phyloP scores from a whole-genome alignment of 1,140 invertebrate species.

The Sarcophaga bullata region DNA sequence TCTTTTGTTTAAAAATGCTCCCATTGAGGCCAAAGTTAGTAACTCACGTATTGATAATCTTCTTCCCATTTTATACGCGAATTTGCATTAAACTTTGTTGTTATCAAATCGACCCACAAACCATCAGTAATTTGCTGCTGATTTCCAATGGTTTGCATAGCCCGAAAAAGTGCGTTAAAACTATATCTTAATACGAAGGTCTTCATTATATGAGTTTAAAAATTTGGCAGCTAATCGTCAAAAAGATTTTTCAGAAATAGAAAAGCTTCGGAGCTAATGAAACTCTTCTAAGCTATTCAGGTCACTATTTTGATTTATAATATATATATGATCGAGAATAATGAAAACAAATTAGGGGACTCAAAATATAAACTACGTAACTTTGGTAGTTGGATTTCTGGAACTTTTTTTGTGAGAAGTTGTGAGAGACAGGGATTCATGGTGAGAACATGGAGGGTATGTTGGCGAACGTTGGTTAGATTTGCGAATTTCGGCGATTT shows the following conservation, averaged over 20 bases:
- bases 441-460: too few species aligned
- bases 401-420: neutral
- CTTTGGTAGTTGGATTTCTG: slow-evolving; percentile 20
- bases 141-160: slow-evolving; percentile 23
- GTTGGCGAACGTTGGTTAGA: too few species aligned
- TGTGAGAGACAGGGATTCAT: too few species aligned
- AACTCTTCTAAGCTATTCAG: slow-evolving; percentile 30
- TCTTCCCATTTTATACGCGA: slow-evolving; percentile 31
- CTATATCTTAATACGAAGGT: slow-evolving; percentile 3
- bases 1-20: slow-evolving; percentile 17
- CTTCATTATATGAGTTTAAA: slow-evolving; percentile 22
- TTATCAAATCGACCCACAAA: slow-evolving; percentile 12
- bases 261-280: slow-evolving; percentile 7
- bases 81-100: slow-evolving; percentile 14
- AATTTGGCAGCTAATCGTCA: slow-evolving; percentile 19
- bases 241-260: slow-evolving; percentile 22
- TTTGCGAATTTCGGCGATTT: too few species aligned
- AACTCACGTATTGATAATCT: slow-evolving; percentile 2
- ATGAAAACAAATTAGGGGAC: slow-evolving; percentile 14
- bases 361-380: slow-evolving; percentile 27
- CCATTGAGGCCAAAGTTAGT: neutral
- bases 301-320: slow-evolving; percentile 16
- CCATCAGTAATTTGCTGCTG: slow-evolving; percentile 27
- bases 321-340: slow-evolving; percentile 10
- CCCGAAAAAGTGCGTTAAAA: slow-evolving; percentile 16